Evolutionary conservation across 2,888 invertebrate genomes (phyloP).

Genomic region (Rhagonycha fulva): DNA sequence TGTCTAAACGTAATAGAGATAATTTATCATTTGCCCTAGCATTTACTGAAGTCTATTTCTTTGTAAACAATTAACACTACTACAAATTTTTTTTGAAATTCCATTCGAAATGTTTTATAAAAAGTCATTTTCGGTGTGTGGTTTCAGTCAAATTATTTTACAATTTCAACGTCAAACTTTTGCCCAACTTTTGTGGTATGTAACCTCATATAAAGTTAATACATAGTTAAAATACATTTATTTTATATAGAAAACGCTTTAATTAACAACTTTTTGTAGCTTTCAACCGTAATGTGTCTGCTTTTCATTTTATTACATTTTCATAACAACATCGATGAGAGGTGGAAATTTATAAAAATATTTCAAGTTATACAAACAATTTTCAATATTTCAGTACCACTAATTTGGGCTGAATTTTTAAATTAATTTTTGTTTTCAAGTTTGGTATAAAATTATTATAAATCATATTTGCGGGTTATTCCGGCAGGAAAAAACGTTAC

Average conservation of each 20-base stretch:
- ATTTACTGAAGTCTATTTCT: neutral
- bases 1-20: neutral
- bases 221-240: neutral
- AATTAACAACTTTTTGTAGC: neutral
- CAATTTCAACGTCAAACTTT: neutral
- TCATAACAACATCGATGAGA: neutral
- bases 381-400: neutral
- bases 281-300: neutral
- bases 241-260: neutral
- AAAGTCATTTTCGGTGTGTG: neutral
- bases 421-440: neutral
- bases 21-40: neutral
- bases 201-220: neutral
- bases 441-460: neutral
- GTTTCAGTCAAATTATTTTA: neutral
- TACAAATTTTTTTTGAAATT: neutral
- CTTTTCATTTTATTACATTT: neutral
- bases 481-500: neutral
- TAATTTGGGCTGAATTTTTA: neutral
- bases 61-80: neutral
- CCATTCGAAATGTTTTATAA: neutral
- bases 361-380: neutral
- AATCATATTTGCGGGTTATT: neutral
- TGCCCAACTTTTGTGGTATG: neutral
- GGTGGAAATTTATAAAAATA: neutral